phyloP scores from a whole-genome alignment of 2,797 vertebrate genomes.

The Anguilla megastoma region DNA sequence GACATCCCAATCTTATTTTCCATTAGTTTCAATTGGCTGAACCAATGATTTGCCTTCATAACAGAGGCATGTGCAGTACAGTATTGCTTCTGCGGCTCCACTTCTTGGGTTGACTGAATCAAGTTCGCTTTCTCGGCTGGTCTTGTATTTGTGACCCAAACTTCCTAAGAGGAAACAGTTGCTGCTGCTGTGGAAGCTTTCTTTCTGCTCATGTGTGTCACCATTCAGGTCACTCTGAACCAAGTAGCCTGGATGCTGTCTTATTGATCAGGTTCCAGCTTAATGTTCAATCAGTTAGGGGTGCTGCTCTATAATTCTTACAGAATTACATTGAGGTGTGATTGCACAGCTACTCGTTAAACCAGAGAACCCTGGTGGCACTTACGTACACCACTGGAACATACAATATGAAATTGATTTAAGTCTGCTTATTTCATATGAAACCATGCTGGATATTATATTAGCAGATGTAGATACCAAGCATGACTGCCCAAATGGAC shows the following conservation, averaged over 20 bases:
- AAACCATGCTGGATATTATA: neutral
- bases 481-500: neutral
- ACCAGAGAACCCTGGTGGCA: neutral
- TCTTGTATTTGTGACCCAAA: neutral
- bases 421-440: neutral
- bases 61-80: too few relatives aligned
- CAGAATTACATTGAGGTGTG: neutral
- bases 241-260: neutral
- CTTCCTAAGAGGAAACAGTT: neutral
- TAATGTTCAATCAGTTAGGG: neutral
- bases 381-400: neutral
- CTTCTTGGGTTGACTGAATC: neutral
- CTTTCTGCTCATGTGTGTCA: neutral
- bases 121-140: neutral
- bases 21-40: too few relatives aligned
- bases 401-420: neutral
- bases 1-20: too few relatives aligned
- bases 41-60: too few relatives aligned
- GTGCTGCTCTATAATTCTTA: neutral
- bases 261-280: neutral
- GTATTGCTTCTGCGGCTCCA: too few relatives aligned
- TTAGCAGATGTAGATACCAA: neutral
- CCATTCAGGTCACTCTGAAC: neutral
- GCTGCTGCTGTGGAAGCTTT: neutral
- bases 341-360: neutral